These are phyloP conservation scores for Uropetala carovei DNA, from an alignment of 2,888 invertebrate genomes.

Conservation along the genomic window DNA sequence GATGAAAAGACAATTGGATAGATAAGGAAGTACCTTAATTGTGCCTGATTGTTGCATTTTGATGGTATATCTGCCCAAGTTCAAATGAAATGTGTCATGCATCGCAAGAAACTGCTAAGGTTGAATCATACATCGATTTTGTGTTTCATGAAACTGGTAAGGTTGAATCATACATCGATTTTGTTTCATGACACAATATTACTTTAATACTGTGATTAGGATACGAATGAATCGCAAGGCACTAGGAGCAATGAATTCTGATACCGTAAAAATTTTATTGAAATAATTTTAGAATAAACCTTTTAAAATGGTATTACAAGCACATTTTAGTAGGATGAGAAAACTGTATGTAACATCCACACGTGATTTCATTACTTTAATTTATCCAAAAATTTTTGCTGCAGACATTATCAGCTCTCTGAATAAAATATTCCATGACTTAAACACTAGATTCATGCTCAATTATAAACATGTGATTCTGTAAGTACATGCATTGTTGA, in stretches of 20 bases:
- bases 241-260: conserved; percentile 1
- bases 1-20: not conserved
- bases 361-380: not conserved
- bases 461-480: conserved; percentile 54
- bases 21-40: conserved; percentile 51
- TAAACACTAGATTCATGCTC: conserved; percentile 47
- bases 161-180: conserved; percentile 3
- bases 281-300: not conserved
- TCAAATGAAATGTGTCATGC: not conserved
- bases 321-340: not conserved
- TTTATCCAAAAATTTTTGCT: not conserved
- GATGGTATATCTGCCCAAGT: conserved; percentile 9
- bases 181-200: conserved; percentile 39
- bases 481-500: conserved; percentile 42
- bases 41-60: conserved; percentile 52
- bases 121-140: not conserved
- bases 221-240: not conserved
- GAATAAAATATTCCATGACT: not conserved
- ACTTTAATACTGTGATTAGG: conserved; percentile 2
- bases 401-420: conserved; percentile 34
- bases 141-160: conserved; percentile 20
- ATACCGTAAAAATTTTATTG: not conserved
- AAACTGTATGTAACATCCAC: not conserved
- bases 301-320: not conserved
- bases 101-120: not conserved